These are phyloP conservation scores for Patella depressa DNA, from an alignment of 2,888 invertebrate genomes.

Conservation along the genomic window DNA sequence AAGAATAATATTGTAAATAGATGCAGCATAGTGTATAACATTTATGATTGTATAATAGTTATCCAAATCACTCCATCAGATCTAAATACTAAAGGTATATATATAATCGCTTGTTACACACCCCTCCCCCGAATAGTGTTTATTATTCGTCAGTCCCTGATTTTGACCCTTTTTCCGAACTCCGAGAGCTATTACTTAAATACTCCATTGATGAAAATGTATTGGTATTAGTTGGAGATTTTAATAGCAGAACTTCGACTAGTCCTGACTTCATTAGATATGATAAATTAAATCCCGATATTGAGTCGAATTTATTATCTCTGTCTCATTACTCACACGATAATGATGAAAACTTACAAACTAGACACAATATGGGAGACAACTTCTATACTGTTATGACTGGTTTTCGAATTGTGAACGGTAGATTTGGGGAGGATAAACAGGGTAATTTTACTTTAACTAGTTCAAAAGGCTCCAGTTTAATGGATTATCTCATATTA, in stretches of 20 bases:
- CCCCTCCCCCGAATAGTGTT: background rate
- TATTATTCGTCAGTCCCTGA: background rate
- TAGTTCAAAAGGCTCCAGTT: background rate
- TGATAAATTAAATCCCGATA: conserved; percentile 1
- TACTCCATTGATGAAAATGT: background rate
- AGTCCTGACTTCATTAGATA: background rate
- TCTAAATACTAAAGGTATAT: background rate
- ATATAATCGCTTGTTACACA: background rate
- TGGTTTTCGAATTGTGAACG: background rate
- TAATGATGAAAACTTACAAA: background rate
- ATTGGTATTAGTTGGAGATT: background rate
- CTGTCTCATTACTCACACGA: background rate
- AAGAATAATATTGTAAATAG: background rate
- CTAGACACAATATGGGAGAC: conserved; percentile 3
- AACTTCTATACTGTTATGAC: background rate
- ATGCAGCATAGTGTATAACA: background rate
- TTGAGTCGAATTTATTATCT: background rate
- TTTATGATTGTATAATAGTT: background rate
- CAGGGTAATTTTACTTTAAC: background rate
- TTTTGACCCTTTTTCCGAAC: background rate
- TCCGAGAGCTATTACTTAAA: background rate
- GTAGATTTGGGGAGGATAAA: background rate
- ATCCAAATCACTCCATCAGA: background rate
- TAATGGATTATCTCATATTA: background rate
- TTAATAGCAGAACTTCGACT: background rate